Evolutionary conservation across 2,888 invertebrate genomes (phyloP).

Genomic region (Troides oblongomaculatus): DNA sequence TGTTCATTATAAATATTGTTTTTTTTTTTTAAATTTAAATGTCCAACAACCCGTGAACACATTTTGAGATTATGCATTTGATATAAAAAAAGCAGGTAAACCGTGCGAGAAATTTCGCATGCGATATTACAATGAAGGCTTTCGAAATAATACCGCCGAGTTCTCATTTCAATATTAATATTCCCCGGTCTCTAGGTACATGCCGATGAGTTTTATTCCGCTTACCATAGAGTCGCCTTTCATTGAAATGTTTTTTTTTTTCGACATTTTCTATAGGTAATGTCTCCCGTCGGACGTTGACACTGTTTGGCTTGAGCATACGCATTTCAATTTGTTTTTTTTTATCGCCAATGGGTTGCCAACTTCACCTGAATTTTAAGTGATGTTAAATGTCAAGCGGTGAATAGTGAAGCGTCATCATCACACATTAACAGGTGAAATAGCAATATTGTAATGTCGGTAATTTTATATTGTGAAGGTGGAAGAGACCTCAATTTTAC

Average conservation of each 20-base stretch:
- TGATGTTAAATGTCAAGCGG: too few relatives aligned
- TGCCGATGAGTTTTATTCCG: conserved; percentile 51
- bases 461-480: too few relatives aligned
- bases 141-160: conserved; percentile 42
- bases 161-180: conserved; percentile 70
- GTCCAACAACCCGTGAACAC: not conserved
- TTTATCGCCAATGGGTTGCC: too few relatives aligned
- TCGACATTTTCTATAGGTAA: conserved; percentile 35
- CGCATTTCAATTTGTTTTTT: conserved; percentile 9
- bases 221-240: conserved; percentile 36
- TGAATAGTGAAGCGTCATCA: too few relatives aligned
- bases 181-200: conserved; percentile 50
- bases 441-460: too few relatives aligned
- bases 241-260: conserved; percentile 42
- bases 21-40: not conserved
- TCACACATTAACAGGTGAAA: too few relatives aligned
- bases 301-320: conserved; percentile 14
- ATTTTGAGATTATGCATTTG: not conserved
- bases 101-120: conserved; percentile 38
- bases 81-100: not conserved
- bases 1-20: not conserved
- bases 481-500: too few relatives aligned
- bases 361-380: too few relatives aligned
- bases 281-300: conserved; percentile 34
- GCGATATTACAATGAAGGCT: conserved; percentile 38